Base-by-base conservation (phyloP, 1,140 invertebrate genomes). In the Tetramorium parvispinum region DNA sequence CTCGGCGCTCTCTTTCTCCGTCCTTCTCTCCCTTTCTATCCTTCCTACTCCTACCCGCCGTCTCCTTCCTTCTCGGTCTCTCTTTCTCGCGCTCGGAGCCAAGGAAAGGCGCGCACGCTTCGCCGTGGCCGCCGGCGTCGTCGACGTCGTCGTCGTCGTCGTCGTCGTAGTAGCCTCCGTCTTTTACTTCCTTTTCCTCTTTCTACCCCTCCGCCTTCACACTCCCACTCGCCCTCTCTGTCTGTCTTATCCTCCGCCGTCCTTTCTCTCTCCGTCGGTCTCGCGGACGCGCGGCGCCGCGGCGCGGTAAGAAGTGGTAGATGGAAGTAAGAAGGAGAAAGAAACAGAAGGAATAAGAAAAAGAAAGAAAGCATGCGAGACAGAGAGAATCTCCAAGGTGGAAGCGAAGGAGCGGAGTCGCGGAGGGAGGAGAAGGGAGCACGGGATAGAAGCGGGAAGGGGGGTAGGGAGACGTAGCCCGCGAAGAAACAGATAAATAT, bases 51-150 rank as follows among this genome's bases (percentile, higher is more conserved):
- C 88, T 90, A 68, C 65, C 57, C 57, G 81, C 83, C 86, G 57
- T 90, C 83, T 87, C 77, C 66, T 76, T 79, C 71, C 81, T 85
- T 55, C 86, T 81, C 63, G 40, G 49, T 32, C 51, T 55, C 55
- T 90, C 88, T 76, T 88, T 70, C 87, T 91, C 76, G 55, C 86
- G 57, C 90, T 87, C 75, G 71, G 46, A 90, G 91, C 94, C 92
- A 94, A 94, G 94, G 93, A 95, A 94, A 95, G 93, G 91, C 94
- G 94, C 94, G 94, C 94, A 94, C 94, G 94, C 94, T 94, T 95
- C 94, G 93, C 92, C 92, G 92, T 91, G 85, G 86, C 93, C 91
- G 91, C 92, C 93, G 92, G 91, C 93, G 92, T 91, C 92, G 91
- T 92, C 93, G 90, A 66, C 93, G 87, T 73, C 92, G 68, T 87